A percentile compares a stretch with the other conserved stretches of the same genome.
phyloP scores from a whole-genome alignment of 2,888 invertebrate genomes.

The Antheraea yamamai region DNA sequence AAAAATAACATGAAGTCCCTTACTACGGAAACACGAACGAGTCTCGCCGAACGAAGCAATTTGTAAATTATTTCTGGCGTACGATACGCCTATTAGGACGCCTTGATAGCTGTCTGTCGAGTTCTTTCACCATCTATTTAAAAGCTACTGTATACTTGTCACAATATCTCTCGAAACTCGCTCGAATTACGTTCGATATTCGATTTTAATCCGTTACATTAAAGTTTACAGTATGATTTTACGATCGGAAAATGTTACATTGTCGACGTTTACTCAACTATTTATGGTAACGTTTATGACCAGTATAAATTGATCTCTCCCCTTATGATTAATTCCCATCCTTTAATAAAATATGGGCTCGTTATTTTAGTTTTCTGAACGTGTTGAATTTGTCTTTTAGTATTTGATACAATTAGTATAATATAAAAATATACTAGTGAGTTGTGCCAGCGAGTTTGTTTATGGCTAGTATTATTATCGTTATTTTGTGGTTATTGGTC shows the following conservation, averaged over 20 bases:
- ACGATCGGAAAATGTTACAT: slow-evolving; percentile 35
- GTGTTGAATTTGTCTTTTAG: slow-evolving; percentile 20
- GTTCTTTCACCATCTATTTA: slow-evolving; percentile 81
- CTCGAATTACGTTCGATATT: slow-evolving; percentile 32
- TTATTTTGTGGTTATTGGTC: no score
- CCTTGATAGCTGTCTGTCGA: slow-evolving; percentile 78
- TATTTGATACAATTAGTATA: slow-evolving; percentile 3
- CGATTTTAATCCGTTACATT: slow-evolving; percentile 38
- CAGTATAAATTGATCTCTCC: slow-evolving; percentile 47
- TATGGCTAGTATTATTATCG: no score
- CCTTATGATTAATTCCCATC: slow-evolving; percentile 15
- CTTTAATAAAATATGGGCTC: slow-evolving; percentile 12
- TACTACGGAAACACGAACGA: slow-evolving; percentile 22
- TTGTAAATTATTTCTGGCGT: slow-evolving; percentile 77
- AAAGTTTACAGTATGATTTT: slow-evolving; percentile 29
- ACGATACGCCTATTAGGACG: slow-evolving; percentile 77
- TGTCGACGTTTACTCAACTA: slow-evolving; percentile 55
- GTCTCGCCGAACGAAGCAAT: slow-evolving; percentile 55
- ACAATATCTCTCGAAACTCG: slow-evolving; percentile 24
- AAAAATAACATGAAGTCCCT: slow-evolving; percentile 33
- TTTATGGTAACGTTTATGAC: slow-evolving; percentile 61
- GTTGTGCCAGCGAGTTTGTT: no score
- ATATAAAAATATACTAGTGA: no score
- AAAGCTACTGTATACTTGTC: slow-evolving; percentile 58
- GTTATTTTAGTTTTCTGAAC: not conserved